Percentiles rank a stretch among this genome's conserved stretches.
Evolutionary conservation across 53 echinoderm and acorn worm genomes (phyloP).

Genomic region (Echinometra lucunter): DNA sequence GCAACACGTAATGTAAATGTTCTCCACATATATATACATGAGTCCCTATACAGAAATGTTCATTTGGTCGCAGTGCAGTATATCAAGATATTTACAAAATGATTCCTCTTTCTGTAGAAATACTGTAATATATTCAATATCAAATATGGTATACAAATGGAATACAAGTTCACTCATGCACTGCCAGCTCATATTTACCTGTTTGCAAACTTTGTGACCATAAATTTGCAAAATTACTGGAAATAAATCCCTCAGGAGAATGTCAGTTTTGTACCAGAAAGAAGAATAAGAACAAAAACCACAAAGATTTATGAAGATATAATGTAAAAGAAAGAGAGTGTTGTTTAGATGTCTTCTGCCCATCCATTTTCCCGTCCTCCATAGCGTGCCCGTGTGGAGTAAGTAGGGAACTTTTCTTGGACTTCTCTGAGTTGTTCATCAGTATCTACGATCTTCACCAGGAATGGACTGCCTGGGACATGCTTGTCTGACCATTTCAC

Average conservation of each 20-base stretch:
- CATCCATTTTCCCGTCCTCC: constrained; percentile 74
- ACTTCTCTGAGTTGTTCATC: constrained; percentile 79
- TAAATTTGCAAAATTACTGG: too few relatives aligned
- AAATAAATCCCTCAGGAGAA: too few relatives aligned
- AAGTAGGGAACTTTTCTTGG: constrained; percentile 72
- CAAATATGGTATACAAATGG: too few relatives aligned
- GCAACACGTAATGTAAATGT: neutral
- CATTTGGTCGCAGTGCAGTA: neutral
- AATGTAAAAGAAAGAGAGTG: neutral
- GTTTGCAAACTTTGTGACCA: too few relatives aligned
- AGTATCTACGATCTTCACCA: constrained; percentile 82
- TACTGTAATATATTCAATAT: too few relatives aligned
- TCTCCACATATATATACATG: neutral
- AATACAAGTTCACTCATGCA: too few relatives aligned
- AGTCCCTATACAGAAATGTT: neutral
- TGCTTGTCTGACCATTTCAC: constrained; percentile 98
- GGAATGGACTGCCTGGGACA: constrained; percentile 94
- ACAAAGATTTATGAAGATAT: too few relatives aligned
- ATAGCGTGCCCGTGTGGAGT: constrained; percentile 51
- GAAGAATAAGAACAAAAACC: too few relatives aligned
- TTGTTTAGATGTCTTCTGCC: constrained; percentile 82
- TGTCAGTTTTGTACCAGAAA: too few relatives aligned
- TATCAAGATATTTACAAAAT: neutral
- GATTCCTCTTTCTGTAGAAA: too few relatives aligned
- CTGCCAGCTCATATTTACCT: too few relatives aligned